Evolutionary conservation across 1,140 invertebrate genomes (phyloP).

Genomic region (Zaprionus lachaisei): DNA sequence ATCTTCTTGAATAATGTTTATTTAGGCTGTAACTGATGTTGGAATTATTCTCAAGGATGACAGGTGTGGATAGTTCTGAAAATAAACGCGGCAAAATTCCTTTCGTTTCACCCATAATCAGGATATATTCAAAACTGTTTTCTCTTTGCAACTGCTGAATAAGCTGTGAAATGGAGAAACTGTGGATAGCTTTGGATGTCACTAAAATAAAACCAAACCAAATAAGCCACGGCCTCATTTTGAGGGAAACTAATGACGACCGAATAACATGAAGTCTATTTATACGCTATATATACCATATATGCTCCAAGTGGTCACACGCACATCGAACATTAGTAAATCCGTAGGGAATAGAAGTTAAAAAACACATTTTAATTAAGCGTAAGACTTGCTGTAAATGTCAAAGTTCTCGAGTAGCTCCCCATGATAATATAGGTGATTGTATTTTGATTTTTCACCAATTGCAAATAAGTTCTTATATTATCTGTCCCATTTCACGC

Average conservation of each 20-base stretch:
- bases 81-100: constrained; percentile 9
- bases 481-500: too few species aligned
- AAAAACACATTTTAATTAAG: constrained; percentile 5
- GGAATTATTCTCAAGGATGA: constrained; percentile 26
- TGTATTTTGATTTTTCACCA: constrained; percentile 30
- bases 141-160: constrained; percentile 29
- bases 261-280: constrained; percentile 4
- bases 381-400: not conserved
- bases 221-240: constrained; percentile 35
- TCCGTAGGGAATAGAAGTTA: not conserved
- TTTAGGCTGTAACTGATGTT: constrained; percentile 9
- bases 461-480: too few species aligned
- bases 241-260: not conserved
- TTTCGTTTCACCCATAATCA: constrained; percentile 21
- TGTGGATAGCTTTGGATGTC: not conserved
- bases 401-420: not conserved
- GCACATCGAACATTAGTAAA: constrained; percentile 17
- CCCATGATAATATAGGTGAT: not conserved
- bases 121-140: constrained; percentile 44
- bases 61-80: constrained; percentile 37
- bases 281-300: constrained; percentile 22
- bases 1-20: constrained; percentile 20
- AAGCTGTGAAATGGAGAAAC: not conserved
- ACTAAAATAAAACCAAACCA: constrained; percentile 17
- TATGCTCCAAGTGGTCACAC: not conserved